phyloP scores from a whole-genome alignment of 2,797 vertebrate species.

The Gallinago nigripennis region DNA sequence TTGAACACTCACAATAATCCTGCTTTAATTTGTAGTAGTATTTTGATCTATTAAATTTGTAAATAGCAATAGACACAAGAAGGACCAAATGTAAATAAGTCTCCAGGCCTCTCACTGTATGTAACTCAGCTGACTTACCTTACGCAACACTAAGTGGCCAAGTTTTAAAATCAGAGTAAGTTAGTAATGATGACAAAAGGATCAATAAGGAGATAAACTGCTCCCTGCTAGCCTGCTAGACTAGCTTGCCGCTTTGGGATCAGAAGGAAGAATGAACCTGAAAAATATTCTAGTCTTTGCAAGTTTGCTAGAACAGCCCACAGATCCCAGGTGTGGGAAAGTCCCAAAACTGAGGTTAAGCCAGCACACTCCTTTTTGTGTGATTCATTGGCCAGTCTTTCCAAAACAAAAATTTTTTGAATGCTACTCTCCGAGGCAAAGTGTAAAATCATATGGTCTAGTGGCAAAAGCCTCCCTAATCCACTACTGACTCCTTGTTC shows the following conservation, averaged over 20 bases:
- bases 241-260: accelerated
- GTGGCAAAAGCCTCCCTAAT: neutral
- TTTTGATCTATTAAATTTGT: neutral
- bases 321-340: neutral
- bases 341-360: neutral
- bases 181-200: neutral
- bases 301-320: neutral
- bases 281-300: neutral
- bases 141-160: neutral
- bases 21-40: neutral
- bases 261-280: neutral
- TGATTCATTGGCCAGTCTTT: neutral
- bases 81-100: neutral
- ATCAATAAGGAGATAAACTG: neutral
- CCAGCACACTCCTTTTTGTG: neutral
- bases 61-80: neutral
- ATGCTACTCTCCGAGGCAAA: neutral
- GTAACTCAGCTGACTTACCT: neutral
- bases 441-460: neutral
- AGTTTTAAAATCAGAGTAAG: neutral
- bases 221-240: neutral
- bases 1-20: neutral
- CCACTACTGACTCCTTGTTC: neutral
- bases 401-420: neutral
- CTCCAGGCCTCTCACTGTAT: neutral